These are phyloP conservation scores for Spisula subtruncata DNA, from an alignment of 2,888 invertebrate genomes.

Conservation along the genomic window DNA sequence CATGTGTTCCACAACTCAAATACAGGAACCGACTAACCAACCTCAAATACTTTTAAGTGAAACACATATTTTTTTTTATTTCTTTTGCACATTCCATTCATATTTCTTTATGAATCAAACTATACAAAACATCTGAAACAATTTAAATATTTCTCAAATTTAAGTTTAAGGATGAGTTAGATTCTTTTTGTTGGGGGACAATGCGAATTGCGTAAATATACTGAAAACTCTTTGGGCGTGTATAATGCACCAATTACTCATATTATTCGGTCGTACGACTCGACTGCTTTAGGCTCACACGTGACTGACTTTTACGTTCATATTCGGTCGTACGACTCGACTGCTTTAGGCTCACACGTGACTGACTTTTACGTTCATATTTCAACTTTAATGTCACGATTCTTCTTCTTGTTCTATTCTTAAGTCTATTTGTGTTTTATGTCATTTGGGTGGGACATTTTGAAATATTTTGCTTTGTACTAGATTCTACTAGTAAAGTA, in stretches of 20 bases:
- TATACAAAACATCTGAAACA: too few relatives aligned
- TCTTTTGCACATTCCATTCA: too few relatives aligned
- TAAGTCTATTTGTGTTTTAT: neutral
- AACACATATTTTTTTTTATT: too few relatives aligned
- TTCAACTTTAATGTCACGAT: slow-evolving; percentile 2
- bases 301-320: neutral
- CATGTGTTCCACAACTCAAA: too few relatives aligned
- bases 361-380: neutral
- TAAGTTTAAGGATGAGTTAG: too few relatives aligned
- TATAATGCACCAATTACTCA: neutral
- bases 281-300: neutral
- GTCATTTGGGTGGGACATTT: neutral
- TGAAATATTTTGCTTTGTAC: neutral
- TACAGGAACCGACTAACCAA: too few relatives aligned
- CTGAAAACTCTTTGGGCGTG: neutral
- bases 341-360: neutral
- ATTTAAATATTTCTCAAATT: too few relatives aligned
- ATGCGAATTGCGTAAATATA: too few relatives aligned
- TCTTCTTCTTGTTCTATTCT: neutral
- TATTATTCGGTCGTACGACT: neutral
- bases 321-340: neutral
- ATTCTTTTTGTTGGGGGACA: too few relatives aligned
- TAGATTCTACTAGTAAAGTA: too few relatives aligned
- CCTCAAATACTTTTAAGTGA: too few relatives aligned
- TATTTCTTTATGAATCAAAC: too few relatives aligned